Evolutionary conservation across 2,888 invertebrate genomes (phyloP), one percentile per base, ranked within the genome.

Genomic region (Ophioninae sp.): DNA sequence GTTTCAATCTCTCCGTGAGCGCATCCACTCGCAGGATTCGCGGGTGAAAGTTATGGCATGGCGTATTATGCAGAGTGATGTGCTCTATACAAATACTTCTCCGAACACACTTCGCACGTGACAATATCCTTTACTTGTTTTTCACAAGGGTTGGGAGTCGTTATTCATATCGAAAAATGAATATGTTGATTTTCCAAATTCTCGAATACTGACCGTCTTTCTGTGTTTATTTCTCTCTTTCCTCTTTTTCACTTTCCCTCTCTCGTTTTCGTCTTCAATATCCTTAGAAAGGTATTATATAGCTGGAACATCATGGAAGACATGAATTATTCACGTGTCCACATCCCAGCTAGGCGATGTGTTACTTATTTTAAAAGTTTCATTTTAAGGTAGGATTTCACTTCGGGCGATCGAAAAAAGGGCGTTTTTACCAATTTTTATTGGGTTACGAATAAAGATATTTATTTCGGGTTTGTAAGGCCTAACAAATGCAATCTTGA

Each of bases 151-250:
- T 64, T 56, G 65, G 39, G 56, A 65, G 30, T 17, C 44, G 30
- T 30, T 65, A n/a, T 22, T 30, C 13, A 61, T 37, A 51, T 61
- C 68, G 30, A 20, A 39, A 56, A 83, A 79, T 81, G 84, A 85
- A 86, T 85, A 85, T 85, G 85, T 72, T 84, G 85, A 86, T 85
- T 86, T 74, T 23, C 81, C 58, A 84, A 86, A 84, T 84, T 79
- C 72, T 67, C 75, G 56, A 72, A 59, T 37, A 65, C 30, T 23
- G 20, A n/a, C 56, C 20, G 10, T 64, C n/a, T 64, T 51, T 58
- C 10, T 41, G 41, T 79, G 41, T 37, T 51, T 56, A 37, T 61
- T 13, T 22, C 10, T 63, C 6, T 44, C 30, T 17, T 56, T 67
- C 44, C 23, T 41, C 41, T 59, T 17, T 7, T 41, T 44, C 37